Conservation (phyloP, 2,888 invertebrate genomes). For the Nomada hirtipes region DNA sequence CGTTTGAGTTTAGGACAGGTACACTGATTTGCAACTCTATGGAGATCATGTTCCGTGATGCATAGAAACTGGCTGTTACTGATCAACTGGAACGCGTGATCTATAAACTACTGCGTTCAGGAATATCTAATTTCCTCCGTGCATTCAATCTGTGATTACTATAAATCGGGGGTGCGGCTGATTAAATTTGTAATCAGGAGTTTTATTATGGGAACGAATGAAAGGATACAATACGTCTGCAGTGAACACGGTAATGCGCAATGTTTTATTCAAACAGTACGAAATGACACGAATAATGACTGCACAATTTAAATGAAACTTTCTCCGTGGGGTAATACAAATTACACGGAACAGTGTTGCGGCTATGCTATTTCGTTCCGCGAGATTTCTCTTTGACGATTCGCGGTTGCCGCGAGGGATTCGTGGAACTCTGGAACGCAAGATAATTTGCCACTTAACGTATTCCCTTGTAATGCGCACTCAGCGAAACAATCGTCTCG, state of each 20-base stretch:
- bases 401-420: neutral
- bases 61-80: neutral
- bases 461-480: slow-evolving; percentile 33
- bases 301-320: neutral
- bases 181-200: too few relatives aligned
- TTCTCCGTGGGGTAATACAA: neutral
- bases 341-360: slow-evolving; percentile 16
- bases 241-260: too few relatives aligned
- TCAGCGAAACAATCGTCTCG: slow-evolving; percentile 5
- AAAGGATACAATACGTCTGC: too few relatives aligned
- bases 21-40: neutral
- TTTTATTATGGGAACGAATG: too few relatives aligned
- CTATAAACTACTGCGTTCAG: neutral
- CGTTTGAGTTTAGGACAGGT: neutral
- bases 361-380: slow-evolving; percentile 1
- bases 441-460: slow-evolving; percentile 37
- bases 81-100: neutral
- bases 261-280: too few relatives aligned
- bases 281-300: too few relatives aligned
- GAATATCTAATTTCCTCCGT: too few relatives aligned
- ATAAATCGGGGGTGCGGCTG: too few relatives aligned
- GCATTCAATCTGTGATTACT: too few relatives aligned
- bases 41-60: neutral
- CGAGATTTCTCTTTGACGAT: slow-evolving; percentile 36
- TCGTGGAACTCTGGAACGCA: slow-evolving; percentile 8